Conservation (phyloP, 2,113 vertebrate genomes). For the Microcebus ravelobensis region DNA sequence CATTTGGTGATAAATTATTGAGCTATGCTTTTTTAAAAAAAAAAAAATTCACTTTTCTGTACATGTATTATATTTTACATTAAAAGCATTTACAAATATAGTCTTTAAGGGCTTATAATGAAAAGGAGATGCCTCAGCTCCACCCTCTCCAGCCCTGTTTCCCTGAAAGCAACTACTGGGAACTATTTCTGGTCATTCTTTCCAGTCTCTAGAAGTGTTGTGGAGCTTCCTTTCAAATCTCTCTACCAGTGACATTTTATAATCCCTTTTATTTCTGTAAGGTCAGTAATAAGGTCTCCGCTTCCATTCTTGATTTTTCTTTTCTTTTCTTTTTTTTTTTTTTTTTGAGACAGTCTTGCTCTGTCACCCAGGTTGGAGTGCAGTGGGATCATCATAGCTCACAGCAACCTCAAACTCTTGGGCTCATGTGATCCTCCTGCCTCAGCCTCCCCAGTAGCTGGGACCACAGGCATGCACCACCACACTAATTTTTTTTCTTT, state of each 20-base stretch:
- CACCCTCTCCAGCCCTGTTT: neutral
- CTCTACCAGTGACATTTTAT: neutral
- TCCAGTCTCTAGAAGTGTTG: neutral
- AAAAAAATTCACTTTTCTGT: neutral
- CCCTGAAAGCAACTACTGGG: neutral
- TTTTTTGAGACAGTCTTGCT: no score
- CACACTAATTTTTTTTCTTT: no score
- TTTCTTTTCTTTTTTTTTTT: no score
- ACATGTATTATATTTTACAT: neutral
- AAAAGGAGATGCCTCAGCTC: neutral
- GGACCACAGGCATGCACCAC: no score
- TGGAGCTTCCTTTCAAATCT: neutral
- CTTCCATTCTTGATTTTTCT: neutral
- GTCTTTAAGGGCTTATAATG: neutral
- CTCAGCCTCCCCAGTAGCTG: no score
- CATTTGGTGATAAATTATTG: neutral
- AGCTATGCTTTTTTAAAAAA: neutral
- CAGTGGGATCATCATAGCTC: no score
- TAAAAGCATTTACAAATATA: conserved; percentile 12
- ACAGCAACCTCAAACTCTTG: no score
- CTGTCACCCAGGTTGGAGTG: no score
- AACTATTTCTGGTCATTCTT: neutral
- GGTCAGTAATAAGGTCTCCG: neutral
- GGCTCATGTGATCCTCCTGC: no score
- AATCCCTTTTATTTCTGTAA: neutral